Percentiles rank a stretch among this genome's conserved stretches.
Conservation (phyloP, 2,113 vertebrate genomes). For the Choloepus hoffmanni region DNA sequence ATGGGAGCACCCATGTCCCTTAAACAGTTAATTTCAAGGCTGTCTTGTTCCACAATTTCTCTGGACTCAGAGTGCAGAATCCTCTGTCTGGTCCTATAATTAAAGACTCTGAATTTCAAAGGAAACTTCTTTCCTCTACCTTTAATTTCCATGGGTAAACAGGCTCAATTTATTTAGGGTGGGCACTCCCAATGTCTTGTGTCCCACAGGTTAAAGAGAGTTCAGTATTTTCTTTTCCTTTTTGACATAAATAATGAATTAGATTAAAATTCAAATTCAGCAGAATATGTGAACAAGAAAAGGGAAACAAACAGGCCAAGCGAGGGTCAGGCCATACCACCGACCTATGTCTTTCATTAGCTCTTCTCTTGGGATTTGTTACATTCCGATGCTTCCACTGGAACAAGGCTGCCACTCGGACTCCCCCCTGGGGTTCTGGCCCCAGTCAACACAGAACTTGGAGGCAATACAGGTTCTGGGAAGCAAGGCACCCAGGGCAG, state of each 20-base stretch:
- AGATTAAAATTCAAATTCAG: conserved; percentile 75
- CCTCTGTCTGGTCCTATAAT: background rate
- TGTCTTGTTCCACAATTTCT: background rate
- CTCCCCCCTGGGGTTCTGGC: conserved; percentile 52
- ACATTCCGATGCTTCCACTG: conserved; percentile 75
- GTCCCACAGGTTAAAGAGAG: background rate
- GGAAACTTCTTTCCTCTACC: background rate
- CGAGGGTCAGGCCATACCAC: conserved; percentile 57
- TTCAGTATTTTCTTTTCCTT: conserved; percentile 62
- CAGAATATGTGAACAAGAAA: conserved; percentile 52
- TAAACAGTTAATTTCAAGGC: background rate
- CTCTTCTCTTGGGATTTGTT: conserved; percentile 68
- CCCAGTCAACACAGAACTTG: conserved; percentile 65
- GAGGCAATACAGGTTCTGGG: conserved; percentile 1
- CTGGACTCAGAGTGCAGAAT: background rate
- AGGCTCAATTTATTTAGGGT: background rate
- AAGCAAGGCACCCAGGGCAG: conserved; percentile 8
- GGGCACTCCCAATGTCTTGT: background rate
- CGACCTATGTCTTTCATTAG: conserved; percentile 55
- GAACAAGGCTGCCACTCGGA: conserved; percentile 59
- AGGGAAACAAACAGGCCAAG: conserved; percentile 53
- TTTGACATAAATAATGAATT: conserved; percentile 71
- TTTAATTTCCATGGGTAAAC: background rate
- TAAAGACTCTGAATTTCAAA: conserved; percentile 45
- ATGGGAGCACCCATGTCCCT: background rate